These are phyloP conservation scores for Melolontha melolontha DNA, from an alignment of 2,888 invertebrate genomes.

Conservation along the genomic window DNA sequence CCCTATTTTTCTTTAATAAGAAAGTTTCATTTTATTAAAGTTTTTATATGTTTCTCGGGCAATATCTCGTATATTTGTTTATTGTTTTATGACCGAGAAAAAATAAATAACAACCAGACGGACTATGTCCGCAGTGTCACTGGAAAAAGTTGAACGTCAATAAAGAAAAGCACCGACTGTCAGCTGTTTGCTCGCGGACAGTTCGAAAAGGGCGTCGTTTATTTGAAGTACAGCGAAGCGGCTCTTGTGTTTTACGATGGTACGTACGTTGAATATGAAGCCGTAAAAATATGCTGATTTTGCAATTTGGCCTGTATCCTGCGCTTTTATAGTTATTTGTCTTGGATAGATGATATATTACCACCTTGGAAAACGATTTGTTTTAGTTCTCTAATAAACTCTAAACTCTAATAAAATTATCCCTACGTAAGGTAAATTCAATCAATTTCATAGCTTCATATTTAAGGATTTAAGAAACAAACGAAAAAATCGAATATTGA, in stretches of 20 bases:
- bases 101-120: conserved; percentile 16
- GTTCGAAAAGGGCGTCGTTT: conserved; percentile 23
- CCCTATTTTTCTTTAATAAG: too few species aligned
- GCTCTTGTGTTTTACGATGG: conserved; percentile 36
- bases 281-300: conserved; percentile 41
- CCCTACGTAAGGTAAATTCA: too few species aligned
- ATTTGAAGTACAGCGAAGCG: conserved; percentile 32
- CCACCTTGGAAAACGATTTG: conserved; percentile 25
- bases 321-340: conserved; percentile 35
- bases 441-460: too few species aligned
- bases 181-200: conserved; percentile 23
- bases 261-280: conserved; percentile 40
- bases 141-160: conserved; percentile 29
- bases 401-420: conserved; percentile 31
- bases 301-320: conserved; percentile 38
- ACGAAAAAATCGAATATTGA: too few species aligned
- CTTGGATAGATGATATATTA: conserved; percentile 27
- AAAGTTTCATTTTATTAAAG: too few species aligned
- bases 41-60: not conserved
- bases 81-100: conserved; percentile 28
- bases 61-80: conserved; percentile 16
- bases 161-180: conserved; percentile 25
- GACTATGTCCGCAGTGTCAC: not conserved
- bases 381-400: too few species aligned
- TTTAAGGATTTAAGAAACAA: too few species aligned